These are phyloP conservation scores for Drosophila setifemur DNA, from an alignment of 1,140 invertebrate genomes.

Conservation along the genomic window DNA sequence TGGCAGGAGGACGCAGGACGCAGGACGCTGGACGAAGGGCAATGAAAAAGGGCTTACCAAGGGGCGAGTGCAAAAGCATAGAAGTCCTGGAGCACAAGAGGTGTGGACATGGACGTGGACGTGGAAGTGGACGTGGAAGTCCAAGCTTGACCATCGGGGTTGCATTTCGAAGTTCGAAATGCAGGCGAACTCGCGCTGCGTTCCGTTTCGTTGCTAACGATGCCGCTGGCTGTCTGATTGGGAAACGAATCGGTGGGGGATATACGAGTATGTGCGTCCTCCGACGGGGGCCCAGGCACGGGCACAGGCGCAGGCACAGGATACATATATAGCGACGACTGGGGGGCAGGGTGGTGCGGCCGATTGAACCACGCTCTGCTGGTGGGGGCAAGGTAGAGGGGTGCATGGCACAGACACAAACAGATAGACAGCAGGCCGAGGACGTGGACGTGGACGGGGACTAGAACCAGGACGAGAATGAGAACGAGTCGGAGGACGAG, in stretches of 20 bases:
- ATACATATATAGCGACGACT: neutral
- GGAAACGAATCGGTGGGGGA: constrained; percentile 38
- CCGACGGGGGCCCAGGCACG: too few species aligned
- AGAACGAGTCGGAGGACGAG: constrained; percentile 19
- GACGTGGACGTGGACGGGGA: constrained; percentile 16
- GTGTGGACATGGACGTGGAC: neutral
- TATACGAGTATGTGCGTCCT: constrained; percentile 3
- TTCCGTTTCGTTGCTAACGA: constrained; percentile 69
- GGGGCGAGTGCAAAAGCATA: constrained; percentile 8
- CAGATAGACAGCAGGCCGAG: constrained; percentile 54
- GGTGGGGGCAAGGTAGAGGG: constrained; percentile 52
- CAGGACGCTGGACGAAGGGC: constrained; percentile 14
- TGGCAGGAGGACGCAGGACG: neutral
- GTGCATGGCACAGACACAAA: constrained; percentile 63
- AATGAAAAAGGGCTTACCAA: constrained; percentile 76
- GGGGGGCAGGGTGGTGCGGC: neutral
- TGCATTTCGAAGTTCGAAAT: constrained; percentile 64
- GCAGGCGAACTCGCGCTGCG: constrained; percentile 56
- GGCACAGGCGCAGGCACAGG: too few species aligned
- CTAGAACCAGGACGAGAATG: constrained; percentile 28
- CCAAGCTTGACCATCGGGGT: constrained; percentile 40
- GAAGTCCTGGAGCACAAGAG: neutral
- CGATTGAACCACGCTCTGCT: constrained; percentile 25
- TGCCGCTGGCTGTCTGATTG: constrained; percentile 63
- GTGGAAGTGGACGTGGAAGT: constrained; percentile 1